Evolutionary conservation across 2,113 vertebrate species (phyloP), one percentile per base, ranked within the genome.

Genomic region (Drymodes brunneopygia): DNA sequence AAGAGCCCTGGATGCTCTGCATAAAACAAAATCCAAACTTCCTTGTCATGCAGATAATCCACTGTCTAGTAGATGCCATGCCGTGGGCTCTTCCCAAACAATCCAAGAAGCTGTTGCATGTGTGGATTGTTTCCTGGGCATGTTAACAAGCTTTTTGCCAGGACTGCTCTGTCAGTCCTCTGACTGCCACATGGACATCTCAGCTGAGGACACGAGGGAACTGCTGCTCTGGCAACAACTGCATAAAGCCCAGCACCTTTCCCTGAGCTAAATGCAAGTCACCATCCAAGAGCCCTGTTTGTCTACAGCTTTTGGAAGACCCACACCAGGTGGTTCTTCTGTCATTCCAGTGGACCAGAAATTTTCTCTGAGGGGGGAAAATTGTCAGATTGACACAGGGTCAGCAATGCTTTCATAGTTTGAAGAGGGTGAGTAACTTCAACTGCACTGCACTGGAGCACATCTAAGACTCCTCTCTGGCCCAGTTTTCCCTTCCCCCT

Each of bases 41-140:
- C 51, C 81, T 70, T 78, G 87, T 89, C 81, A 96, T 82, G 87
- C 74, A 75, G 78, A 89, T 87, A 90, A 96, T 94, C 81, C 73
- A 78, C 45, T 62, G 19, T 64, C 71, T 70, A 48, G 40, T 48
- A 65, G 62, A 90, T 53, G 50, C n/a, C 58, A 69, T 86, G 40
- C 29, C 70, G 36, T 31, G 18, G 48, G n/a, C 40, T 90, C 9
- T 92, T 84, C 70, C 44, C 48, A 85, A 71, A 96, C 33, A 79
- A 91, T 87, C 81, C 78, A 87, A 82, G 70, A 31, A 95, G 65
- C 56, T 53, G 56, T 65, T 38, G 53, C n/a, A 90, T 85, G 85
- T 72, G 45, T 72, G 62, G 66, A 81, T 92, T 93, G 56, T 85
- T 93, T 91, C 81, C 90, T 64, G 73, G 22, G 44, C 45, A 60